phyloP scores from a whole-genome alignment of 2,113 vertebrate genomes.

The Esox niger region DNA sequence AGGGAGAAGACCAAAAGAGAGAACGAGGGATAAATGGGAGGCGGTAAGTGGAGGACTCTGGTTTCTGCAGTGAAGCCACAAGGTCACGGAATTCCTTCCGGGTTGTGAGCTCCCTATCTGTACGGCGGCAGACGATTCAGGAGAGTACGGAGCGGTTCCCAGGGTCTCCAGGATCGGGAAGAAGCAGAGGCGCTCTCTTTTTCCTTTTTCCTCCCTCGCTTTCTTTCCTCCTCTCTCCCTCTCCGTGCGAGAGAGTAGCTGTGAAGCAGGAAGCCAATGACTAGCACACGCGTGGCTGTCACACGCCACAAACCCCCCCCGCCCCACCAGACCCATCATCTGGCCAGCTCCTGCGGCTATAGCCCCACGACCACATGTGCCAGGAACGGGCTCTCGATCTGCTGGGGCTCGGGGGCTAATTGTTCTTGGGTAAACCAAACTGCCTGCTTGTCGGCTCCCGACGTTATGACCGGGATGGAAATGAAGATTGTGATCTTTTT shows the following conservation, averaged over 20 bases:
- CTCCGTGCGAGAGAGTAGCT: conserved; percentile 68
- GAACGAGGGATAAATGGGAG: conserved; percentile 25
- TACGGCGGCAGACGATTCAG: conserved; percentile 70
- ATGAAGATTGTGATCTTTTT: conserved; percentile 9
- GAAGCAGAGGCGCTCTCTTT: not conserved
- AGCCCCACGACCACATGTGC: conserved; percentile 83
- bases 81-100: conserved; percentile 63
- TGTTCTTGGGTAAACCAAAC: conserved; percentile 83
- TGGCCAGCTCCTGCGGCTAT: conserved; percentile 83
- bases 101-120: conserved; percentile 76
- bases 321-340: conserved; percentile 80
- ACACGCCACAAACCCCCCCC: conserved; percentile 62
- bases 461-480: conserved; percentile 25
- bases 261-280: conserved; percentile 77
- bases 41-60: conserved; percentile 62
- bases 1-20: conserved; percentile 24
- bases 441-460: conserved; percentile 60
- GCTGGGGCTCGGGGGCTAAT: conserved; percentile 88
- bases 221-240: not conserved
- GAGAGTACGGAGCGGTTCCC: conserved; percentile 49
- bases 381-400: conserved; percentile 78
- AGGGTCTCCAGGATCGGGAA: not conserved
- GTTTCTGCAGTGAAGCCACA: conserved; percentile 64
- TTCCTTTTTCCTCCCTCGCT: conserved; percentile 32
- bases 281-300: conserved; percentile 80